A percentile compares a stretch with the other conserved stretches of the same genome.
Evolutionary conservation across 2,797 vertebrate genomes (phyloP).

Genomic region (Choloepus didactylus): DNA sequence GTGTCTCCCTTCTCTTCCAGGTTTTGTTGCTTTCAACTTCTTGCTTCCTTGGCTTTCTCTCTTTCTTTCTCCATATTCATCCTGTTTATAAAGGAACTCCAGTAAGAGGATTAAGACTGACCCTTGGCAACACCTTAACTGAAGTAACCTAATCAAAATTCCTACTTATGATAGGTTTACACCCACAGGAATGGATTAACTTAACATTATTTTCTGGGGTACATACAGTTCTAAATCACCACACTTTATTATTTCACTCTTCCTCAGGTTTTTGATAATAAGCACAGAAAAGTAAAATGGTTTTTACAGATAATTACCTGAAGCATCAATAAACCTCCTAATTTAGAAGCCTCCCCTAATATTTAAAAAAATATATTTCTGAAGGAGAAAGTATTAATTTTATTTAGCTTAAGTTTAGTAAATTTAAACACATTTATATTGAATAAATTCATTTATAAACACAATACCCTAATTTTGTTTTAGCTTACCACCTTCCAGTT

Average conservation of each 20-base stretch:
- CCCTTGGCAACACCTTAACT: no score
- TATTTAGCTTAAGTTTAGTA: background rate
- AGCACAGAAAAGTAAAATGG: background rate
- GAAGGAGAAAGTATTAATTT: background rate
- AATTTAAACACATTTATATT: background rate
- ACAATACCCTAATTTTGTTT: conserved; percentile 30
- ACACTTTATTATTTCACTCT: background rate
- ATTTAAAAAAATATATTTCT: background rate
- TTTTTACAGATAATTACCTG: background rate
- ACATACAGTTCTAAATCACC: no score
- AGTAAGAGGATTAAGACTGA: no score
- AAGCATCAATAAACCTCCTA: background rate
- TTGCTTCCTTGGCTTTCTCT: no score
- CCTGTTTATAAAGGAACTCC: no score
- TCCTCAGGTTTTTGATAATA: conserved; percentile 33
- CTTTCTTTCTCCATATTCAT: no score
- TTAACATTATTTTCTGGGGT: no score
- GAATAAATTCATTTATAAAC: background rate
- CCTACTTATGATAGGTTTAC: no score
- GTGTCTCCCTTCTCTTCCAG: no score
- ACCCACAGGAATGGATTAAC: no score
- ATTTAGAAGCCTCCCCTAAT: background rate
- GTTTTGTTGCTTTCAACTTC: no score
- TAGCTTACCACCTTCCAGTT: background rate
- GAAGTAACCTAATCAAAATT: no score